These are phyloP conservation scores for Chinchilla lanigera DNA, from an alignment of 2,113 vertebrate species.

Conservation along the genomic window DNA sequence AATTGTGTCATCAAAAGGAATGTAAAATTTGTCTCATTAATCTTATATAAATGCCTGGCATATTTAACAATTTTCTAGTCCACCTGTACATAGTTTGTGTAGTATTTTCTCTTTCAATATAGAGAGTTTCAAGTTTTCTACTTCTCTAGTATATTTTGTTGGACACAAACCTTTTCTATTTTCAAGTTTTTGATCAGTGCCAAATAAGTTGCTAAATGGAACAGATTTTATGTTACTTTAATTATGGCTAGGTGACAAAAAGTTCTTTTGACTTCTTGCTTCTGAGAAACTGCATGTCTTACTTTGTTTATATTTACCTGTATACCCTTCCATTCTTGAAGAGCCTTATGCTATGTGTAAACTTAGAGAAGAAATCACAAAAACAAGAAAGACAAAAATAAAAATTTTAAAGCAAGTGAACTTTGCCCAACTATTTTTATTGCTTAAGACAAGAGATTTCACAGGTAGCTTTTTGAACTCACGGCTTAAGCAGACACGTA, in stretches of 20 bases:
- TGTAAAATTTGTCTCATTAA: neutral
- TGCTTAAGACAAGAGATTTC: neutral
- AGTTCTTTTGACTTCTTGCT: neutral
- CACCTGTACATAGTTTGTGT: neutral
- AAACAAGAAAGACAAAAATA: neutral
- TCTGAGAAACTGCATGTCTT: neutral
- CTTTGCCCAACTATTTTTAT: neutral
- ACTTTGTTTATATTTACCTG: neutral
- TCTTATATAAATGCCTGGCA: neutral
- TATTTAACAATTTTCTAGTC: conserved; percentile 11
- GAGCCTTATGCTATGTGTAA: neutral
- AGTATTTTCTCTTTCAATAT: neutral
- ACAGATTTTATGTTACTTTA: neutral
- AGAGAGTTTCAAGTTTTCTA: neutral
- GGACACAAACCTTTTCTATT: neutral
- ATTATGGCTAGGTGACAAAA: neutral
- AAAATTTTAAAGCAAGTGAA: neutral
- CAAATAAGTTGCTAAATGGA: neutral
- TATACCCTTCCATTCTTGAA: neutral
- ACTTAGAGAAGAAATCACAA: neutral
- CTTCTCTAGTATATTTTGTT: neutral
- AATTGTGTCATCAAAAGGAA: neutral
- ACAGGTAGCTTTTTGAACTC: neutral
- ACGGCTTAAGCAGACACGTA: neutral
- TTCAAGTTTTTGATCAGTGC: neutral